Percentiles rank a stretch among this genome's conserved stretches.
Evolutionary conservation across 2,113 vertebrate species (phyloP).

Genomic region (Rhodinocichla rosea): DNA sequence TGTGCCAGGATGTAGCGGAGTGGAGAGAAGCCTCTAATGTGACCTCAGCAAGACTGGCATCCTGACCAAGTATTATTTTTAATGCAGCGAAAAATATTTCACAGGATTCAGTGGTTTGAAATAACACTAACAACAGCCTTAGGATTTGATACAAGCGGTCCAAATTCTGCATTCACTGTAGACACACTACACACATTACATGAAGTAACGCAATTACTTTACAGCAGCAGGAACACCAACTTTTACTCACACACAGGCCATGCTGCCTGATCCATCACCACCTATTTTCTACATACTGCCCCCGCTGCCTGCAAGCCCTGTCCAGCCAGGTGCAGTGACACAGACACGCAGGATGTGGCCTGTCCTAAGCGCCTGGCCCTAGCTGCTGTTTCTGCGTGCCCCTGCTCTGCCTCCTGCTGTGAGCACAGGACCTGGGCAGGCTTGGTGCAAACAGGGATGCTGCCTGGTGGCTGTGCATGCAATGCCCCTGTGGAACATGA

Average conservation of each 20-base stretch:
- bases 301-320: not conserved
- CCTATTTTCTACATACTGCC: not conserved
- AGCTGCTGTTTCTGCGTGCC: not conserved
- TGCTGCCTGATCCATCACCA: fast-evolving
- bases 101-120: not conserved
- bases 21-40: not conserved
- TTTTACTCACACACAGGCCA: not conserved
- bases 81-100: not conserved
- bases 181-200: not conserved
- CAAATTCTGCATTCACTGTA: not conserved
- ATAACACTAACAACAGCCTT: not conserved
- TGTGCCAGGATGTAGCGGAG: not conserved
- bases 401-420: not conserved
- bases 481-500: fast-evolving
- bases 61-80: not conserved
- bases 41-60: not conserved
- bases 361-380: not conserved
- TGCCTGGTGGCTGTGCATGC: fast-evolving
- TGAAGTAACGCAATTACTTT: fast-evolving
- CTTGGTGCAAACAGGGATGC: not conserved
- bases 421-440: not conserved
- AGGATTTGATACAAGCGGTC: not conserved
- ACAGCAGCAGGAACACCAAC: not conserved
- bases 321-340: not conserved
- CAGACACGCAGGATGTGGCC: fast-evolving